Evolutionary conservation across 2,797 vertebrate species (phyloP).

Genomic region (Emys orbicularis): DNA sequence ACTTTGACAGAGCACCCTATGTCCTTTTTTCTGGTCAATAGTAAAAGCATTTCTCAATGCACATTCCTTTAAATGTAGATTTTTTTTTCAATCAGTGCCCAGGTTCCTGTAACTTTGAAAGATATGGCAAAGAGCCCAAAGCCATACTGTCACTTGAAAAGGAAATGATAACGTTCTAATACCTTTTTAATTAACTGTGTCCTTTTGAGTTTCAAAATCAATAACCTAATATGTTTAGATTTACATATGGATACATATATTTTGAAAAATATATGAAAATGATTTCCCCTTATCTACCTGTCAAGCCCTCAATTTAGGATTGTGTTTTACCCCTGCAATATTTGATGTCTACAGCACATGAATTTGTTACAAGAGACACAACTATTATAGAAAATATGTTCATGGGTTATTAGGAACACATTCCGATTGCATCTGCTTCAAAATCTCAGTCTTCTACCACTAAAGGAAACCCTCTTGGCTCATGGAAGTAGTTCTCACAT

Average conservation of each 20-base stretch:
- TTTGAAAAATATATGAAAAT: not conserved
- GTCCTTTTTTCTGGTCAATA: not conserved
- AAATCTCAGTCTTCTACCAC: not conserved
- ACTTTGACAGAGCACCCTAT: not conserved
- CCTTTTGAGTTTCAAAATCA: not conserved
- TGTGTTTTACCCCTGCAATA: not conserved
- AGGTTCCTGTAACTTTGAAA: not conserved
- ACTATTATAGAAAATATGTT: not conserved
- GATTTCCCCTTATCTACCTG: not conserved
- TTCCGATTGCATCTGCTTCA: not conserved
- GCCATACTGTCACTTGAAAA: not conserved
- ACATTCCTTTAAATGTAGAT: not conserved
- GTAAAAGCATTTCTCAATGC: not conserved
- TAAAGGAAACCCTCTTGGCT: not conserved
- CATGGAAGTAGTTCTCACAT: not conserved
- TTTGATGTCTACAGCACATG: not conserved
- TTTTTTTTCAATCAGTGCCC: not conserved
- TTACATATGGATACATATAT: not conserved
- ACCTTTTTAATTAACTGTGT: not conserved
- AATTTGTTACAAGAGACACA: not conserved
- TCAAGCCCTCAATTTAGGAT: slow-evolving; percentile 22
- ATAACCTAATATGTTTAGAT: not conserved
- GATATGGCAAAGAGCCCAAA: rapidly evolving
- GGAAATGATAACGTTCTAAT: not conserved
- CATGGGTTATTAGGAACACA: not conserved